These are phyloP conservation scores for Podiceps cristatus DNA, from an alignment of 2,113 vertebrate species.

Conservation along the genomic window DNA sequence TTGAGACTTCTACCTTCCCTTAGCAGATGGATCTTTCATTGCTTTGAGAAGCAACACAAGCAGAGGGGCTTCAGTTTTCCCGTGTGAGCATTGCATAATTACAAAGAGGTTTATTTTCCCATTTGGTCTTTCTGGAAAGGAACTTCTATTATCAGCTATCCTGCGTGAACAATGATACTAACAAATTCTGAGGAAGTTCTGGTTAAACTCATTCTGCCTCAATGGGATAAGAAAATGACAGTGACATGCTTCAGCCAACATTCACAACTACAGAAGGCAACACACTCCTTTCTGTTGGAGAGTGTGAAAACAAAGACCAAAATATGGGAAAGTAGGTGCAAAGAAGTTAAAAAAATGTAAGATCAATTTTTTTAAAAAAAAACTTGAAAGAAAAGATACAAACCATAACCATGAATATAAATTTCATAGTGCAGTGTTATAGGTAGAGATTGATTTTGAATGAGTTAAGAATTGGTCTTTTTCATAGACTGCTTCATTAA, in stretches of 20 bases:
- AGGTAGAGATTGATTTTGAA: neutral
- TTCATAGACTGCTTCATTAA: neutral
- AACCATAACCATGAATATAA: neutral
- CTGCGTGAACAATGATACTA: neutral
- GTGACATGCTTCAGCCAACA: neutral
- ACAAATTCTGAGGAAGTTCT: constrained; percentile 43
- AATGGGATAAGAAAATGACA: constrained; percentile 15
- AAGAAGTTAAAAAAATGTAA: neutral
- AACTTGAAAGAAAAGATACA: neutral
- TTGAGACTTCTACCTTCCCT: neutral
- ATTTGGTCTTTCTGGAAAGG: neutral
- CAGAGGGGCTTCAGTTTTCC: neutral
- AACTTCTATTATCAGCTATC: constrained; percentile 25
- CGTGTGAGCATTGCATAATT: constrained; percentile 9
- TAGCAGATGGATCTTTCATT: neutral
- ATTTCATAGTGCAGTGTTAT: neutral
- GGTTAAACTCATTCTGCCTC: neutral
- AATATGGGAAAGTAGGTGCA: neutral
- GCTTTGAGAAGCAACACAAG: neutral
- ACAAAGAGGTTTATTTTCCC: neutral
- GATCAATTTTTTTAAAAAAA: neutral
- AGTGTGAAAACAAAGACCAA: neutral
- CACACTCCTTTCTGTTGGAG: neutral
- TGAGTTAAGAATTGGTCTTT: neutral
- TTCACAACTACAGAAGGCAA: neutral